Evolutionary conservation across 2,113 vertebrate species (phyloP).

Genomic region (Ptychochromis oligacanthus): DNA sequence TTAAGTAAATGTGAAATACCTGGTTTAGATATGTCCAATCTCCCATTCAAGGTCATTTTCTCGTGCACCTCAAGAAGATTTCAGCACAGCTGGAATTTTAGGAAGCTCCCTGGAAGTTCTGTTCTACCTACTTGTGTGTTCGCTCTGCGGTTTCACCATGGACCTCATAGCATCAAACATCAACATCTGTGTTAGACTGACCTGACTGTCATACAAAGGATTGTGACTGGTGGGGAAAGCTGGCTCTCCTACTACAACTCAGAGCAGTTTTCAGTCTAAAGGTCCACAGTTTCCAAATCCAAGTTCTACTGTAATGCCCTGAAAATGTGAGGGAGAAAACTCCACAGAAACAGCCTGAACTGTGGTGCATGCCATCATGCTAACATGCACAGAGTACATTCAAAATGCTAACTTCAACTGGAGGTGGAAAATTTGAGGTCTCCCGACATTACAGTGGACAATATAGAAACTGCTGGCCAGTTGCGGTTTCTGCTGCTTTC

Average conservation of each 20-base stretch:
- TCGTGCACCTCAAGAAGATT: not conserved
- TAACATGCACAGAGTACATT: not conserved
- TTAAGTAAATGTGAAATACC: not conserved
- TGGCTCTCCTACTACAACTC: not conserved
- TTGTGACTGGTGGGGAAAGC: not conserved
- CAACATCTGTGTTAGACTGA: not conserved
- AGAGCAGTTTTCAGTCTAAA: not conserved
- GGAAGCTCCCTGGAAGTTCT: not conserved
- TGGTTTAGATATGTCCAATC: not conserved
- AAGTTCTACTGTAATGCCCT: not conserved
- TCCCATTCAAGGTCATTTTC: not conserved
- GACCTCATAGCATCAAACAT: not conserved
- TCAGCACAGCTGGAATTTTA: not conserved
- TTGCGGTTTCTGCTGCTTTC: not conserved
- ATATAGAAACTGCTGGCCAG: not conserved
- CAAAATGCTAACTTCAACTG: not conserved
- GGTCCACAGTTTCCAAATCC: not conserved
- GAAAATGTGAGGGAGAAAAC: not conserved
- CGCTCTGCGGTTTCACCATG: not conserved
- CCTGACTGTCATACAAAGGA: not conserved
- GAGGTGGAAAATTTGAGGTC: not conserved
- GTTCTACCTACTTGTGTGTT: not conserved
- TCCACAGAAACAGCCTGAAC: not conserved
- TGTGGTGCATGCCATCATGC: too few species aligned
- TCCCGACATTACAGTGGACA: not conserved